Percentiles rank a stretch among this genome's conserved stretches.
These are phyloP conservation scores for Kryphioiulus occultus DNA, from an alignment of 2,888 invertebrate genomes.

Conservation along the genomic window DNA sequence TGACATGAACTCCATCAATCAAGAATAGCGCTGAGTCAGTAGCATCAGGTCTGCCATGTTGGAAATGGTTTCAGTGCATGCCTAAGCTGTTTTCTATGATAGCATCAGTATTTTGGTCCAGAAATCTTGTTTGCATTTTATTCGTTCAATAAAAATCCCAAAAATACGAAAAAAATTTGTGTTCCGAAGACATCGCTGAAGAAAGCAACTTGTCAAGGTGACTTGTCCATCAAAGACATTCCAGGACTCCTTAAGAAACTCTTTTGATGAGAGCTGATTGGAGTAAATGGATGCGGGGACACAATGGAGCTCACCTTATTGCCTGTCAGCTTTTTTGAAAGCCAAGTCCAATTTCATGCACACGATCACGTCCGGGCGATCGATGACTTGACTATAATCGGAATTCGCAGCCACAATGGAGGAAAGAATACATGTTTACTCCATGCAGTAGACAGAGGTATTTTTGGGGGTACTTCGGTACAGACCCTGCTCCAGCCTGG, in stretches of 20 bases:
- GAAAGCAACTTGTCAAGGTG: no score
- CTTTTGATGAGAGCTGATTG: constrained; percentile 11
- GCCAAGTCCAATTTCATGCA: constrained; percentile 28
- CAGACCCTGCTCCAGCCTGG: no score
- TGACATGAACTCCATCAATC: neutral
- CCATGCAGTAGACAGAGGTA: no score
- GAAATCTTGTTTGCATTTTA: no score
- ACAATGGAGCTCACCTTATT: neutral
- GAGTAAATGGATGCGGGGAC: constrained; percentile 14
- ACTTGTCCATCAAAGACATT: constrained; percentile 11
- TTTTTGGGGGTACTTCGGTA: no score
- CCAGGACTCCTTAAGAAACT: neutral
- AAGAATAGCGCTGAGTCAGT: neutral
- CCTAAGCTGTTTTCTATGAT: no score
- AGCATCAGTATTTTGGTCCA: no score
- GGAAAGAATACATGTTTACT: neutral
- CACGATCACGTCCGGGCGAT: constrained; percentile 13
- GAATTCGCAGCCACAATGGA: neutral
- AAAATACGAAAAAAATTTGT: no score
- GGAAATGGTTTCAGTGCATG: no score
- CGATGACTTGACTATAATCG: neutral
- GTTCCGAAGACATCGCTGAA: no score
- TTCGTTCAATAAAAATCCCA: no score
- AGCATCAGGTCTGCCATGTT: neutral
- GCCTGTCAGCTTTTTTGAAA: constrained; percentile 40